These are phyloP conservation scores for Varanus komodoensis DNA, from an alignment of 2,113 vertebrate species.

Conservation along the genomic window DNA sequence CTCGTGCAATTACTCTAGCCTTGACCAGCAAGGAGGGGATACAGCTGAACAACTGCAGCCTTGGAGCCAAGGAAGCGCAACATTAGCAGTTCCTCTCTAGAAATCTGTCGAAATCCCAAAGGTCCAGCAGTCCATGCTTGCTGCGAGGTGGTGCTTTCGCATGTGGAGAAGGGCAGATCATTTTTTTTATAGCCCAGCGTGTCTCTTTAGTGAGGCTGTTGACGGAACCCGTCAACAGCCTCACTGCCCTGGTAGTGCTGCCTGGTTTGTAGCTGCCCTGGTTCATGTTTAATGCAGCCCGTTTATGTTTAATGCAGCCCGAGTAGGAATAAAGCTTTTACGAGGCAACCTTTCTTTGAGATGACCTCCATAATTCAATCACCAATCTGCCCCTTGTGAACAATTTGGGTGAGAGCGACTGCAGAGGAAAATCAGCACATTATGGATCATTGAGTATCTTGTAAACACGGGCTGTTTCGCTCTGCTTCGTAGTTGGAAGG, in stretches of 20 bases:
- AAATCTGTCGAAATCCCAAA: neutral
- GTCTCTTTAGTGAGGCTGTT: neutral
- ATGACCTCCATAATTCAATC: slow-evolving; percentile 4
- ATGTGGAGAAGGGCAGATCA: neutral
- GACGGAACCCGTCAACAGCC: too few species aligned
- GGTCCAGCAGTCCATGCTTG: accelerated
- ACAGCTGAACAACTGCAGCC: neutral
- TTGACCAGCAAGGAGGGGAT: neutral
- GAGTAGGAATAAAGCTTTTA: slow-evolving; percentile 24
- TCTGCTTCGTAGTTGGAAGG: neutral
- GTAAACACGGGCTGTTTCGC: slow-evolving; percentile 19
- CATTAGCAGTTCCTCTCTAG: neutral
- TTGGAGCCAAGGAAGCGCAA: neutral
- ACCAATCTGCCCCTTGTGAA: slow-evolving; percentile 33
- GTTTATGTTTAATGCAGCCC: neutral
- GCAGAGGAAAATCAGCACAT: slow-evolving; percentile 6
- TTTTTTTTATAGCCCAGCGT: neutral
- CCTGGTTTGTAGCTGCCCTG: neutral
- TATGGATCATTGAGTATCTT: neutral
- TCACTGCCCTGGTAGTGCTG: too few species aligned
- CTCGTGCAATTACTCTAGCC: neutral
- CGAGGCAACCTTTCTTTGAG: neutral
- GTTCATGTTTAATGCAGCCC: slow-evolving; percentile 3
- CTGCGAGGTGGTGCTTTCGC: neutral
- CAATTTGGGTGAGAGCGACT: neutral